A percentile compares a stretch with the other conserved stretches of the same genome.
Conservation (phyloP, 1,140 invertebrate species). For the Anthonomus grandis region DNA sequence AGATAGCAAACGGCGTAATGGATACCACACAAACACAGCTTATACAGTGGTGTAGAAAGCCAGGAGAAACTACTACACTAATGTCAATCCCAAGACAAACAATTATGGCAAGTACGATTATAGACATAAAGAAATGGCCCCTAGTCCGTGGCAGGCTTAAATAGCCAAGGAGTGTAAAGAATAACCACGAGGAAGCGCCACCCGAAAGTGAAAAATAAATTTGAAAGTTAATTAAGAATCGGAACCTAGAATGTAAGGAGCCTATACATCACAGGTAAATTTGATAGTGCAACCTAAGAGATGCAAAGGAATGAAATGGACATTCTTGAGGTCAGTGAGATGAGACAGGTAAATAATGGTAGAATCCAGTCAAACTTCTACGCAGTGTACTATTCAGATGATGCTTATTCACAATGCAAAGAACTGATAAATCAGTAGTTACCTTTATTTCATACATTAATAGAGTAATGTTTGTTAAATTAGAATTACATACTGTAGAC, state of each 20-base stretch:
- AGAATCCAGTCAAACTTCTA: not conserved
- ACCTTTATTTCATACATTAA: constrained; percentile 4
- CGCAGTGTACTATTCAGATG: constrained; percentile 12
- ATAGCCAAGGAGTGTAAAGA: too few relatives aligned
- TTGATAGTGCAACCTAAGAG: not conserved
- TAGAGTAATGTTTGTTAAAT: constrained; percentile 12
- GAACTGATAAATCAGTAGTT: not conserved
- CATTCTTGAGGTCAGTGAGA: constrained; percentile 5
- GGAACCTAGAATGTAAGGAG: constrained; percentile 11
- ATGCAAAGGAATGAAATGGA: constrained; percentile 8
- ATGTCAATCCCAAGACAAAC: too few relatives aligned
- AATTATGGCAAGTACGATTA: too few relatives aligned
- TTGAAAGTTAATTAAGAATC: not conserved
- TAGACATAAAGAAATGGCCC: too few relatives aligned
- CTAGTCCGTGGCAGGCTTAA: too few relatives aligned
- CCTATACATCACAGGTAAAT: too few relatives aligned
- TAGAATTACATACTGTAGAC: constrained; percentile 2
- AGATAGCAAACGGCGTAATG: constrained; percentile 5
- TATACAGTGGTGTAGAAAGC: not conserved
- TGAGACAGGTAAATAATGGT: not conserved
- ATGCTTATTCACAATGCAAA: constrained; percentile 3
- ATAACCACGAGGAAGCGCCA: too few relatives aligned
- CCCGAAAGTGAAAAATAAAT: constrained; percentile 14
- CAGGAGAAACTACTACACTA: constrained; percentile 1
- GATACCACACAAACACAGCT: not conserved